Conservation (phyloP, 1,140 invertebrate species). For the Ceratosolen solmsi region DNA sequence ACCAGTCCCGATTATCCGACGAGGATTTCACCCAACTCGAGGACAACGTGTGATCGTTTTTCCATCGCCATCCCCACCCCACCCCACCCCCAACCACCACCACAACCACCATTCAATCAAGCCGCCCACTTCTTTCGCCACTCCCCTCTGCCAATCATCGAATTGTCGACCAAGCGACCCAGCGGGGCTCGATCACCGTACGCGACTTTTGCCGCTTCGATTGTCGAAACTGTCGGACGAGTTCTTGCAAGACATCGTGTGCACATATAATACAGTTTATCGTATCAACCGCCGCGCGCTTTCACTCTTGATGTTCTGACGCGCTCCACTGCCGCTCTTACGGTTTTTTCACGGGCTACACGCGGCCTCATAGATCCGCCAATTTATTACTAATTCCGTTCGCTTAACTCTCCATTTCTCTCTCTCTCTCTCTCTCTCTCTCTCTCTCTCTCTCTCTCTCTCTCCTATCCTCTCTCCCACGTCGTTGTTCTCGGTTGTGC, state of each 20-base stretch:
- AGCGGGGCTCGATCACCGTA: no score
- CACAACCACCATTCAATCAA: no score
- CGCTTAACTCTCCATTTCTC: background rate
- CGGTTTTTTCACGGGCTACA: background rate
- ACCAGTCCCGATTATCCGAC: background rate
- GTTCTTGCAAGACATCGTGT: background rate
- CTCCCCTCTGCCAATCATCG: no score
- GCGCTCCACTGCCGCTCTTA: background rate
- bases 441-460: background rate
- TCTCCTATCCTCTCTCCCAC: background rate
- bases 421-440: background rate
- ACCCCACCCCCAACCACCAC: background rate
- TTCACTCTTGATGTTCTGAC: slow-evolving; percentile 26
- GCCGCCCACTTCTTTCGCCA: no score
- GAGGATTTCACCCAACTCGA: slow-evolving; percentile 11
- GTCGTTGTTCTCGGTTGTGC: background rate
- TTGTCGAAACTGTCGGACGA: slow-evolving; percentile 6
- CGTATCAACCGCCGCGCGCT: slow-evolving; percentile 4
- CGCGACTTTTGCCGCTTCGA: background rate
- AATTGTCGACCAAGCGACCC: no score
- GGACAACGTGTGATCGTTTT: background rate
- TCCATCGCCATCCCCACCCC: background rate
- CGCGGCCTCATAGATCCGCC: background rate
- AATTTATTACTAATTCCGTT: slow-evolving; percentile 12
- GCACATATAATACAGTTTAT: slow-evolving; percentile 13